Base-by-base conservation (phyloP, 2,113 vertebrate species). In the Dipodomys stephensi region DNA sequence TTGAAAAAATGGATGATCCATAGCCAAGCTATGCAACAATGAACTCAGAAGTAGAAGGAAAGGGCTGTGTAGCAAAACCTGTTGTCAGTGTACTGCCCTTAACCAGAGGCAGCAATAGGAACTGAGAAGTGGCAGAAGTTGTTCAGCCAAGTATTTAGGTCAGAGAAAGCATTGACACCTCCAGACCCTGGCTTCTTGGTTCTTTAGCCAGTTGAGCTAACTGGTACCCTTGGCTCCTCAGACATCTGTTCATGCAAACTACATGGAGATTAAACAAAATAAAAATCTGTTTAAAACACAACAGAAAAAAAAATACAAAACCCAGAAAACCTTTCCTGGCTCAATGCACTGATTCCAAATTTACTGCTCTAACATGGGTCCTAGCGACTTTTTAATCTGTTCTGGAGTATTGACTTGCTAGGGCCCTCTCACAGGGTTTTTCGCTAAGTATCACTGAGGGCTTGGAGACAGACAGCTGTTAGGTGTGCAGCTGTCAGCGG, bases 1-100 rank as follows among this genome's bases (percentile, higher is more conserved):
- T 96, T 97, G 97, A 97, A 98, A 98, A 98, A 97, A 12, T 87
- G 53, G 95, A 95, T 85, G 88, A 83, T 93, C 81, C 83, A 97
- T 27, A 97, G 95, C 81, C 96, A 95, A n/a, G 53, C 85, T 92
- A 88, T 88, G 67, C 83, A 84, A 96, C 92, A 95, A 57, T 16
- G 15, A 57, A 92, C 68, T 88, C 60, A 72, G 53, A 44, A 95
- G 83, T 19, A 91, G 90, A 97, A 97, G 64, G 49, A 95, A 97
- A 97, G 94, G 87, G 65, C 86, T 88, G 67, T 78, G 84, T 6
- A 93, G 88, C 64, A 96, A 77, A 95, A 83, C 91, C 95, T 96
- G 96, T 93, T 82, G 96, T 81, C 77, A 79, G 83, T 64, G 83
- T 30, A 72, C 6, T 49, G 81, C 65, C 85, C 62, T n/a, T 22